These are phyloP conservation scores for Synanthedon andrenaeformis DNA, from an alignment of 2,888 invertebrate genomes.

Conservation along the genomic window DNA sequence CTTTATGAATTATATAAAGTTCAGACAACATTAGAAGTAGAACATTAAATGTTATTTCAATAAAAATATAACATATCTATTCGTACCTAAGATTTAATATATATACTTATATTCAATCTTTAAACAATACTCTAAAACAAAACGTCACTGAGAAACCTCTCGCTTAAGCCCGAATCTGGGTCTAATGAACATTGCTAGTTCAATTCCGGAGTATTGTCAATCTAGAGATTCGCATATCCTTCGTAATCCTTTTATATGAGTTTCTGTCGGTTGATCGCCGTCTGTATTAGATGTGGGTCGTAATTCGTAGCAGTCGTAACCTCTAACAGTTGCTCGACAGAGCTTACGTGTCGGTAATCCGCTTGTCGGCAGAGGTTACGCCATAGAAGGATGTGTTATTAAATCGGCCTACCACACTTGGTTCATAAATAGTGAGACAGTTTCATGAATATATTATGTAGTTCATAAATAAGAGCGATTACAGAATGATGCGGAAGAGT, in stretches of 20 bases:
- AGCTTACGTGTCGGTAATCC: slow-evolving; percentile 33
- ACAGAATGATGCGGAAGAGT: no score
- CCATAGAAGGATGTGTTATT: background rate
- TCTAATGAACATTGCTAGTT: slow-evolving; percentile 4
- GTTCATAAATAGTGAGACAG: no score
- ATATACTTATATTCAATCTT: no score
- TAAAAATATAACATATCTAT: no score
- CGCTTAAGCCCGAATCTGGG: background rate
- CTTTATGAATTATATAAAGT: no score
- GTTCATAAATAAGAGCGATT: no score
- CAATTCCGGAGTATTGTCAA: slow-evolving; percentile 12
- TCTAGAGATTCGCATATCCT: slow-evolving; percentile 12
- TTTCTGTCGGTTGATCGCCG: slow-evolving; percentile 30
- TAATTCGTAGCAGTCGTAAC: slow-evolving; percentile 11
- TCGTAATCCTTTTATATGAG: slow-evolving; percentile 43
- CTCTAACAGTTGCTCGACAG: slow-evolving; percentile 14
- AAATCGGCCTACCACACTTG: background rate
- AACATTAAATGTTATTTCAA: no score
- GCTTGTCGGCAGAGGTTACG: slow-evolving; percentile 22
- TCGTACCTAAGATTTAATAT: no score
- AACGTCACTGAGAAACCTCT: no score
- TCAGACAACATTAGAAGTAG: no score
- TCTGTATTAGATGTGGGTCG: slow-evolving; percentile 12
- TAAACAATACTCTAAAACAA: no score
- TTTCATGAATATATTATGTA: no score